Evolutionary conservation across 2,797 vertebrate genomes (phyloP), one percentile per base, ranked within the genome.

Genomic region (Nothura maculosa): DNA sequence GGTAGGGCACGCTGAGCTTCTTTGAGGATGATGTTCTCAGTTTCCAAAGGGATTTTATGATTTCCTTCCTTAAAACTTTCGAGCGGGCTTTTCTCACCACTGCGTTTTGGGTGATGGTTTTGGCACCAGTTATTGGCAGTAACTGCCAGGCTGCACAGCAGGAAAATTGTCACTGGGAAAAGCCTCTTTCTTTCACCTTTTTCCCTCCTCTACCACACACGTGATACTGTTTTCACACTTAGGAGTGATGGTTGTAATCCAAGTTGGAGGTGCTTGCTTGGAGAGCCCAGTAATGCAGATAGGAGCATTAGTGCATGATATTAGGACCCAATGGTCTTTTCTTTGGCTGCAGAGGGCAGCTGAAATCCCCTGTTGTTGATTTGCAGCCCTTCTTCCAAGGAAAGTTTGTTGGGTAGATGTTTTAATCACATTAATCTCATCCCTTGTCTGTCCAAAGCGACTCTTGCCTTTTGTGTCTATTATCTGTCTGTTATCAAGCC

Each of bases 11-110:
- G 62, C 76, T 89, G 68, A 57, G 69, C 36, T 74, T 0, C 0
- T 87, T 85, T 89, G n/a, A 43, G 38, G 85, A 79, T 91, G 21
- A 67, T 36, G 42, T 85, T 82, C 76, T 43, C 58, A 52, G 38
- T 18, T 89, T 85, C 91, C 72, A 89, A 85, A 83, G 57, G 47
- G 8, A 30, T 89, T 94, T 89, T 83, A 62, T 78, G 50, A 30
- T 78, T 87, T 82, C n/a, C 21, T 58, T 88, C 57, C 81, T 90
- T 83, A 76, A 81, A 81, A 40, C 66, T 66, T 50, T 93, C 54
- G 36, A 16, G 67, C 57, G 18, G 48, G 76, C 76, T 82, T 85
- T 92, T 67, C 69, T 94, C 68, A 50, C 91, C 32, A 6, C 55
- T 36, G 38, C 66, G 69, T 58, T 72, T 70, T 80, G 70, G 68